A percentile compares a stretch with the other conserved stretches of the same genome.
Evolutionary conservation across 2,113 vertebrate genomes (phyloP).

Genomic region (Notiomystis cincta): DNA sequence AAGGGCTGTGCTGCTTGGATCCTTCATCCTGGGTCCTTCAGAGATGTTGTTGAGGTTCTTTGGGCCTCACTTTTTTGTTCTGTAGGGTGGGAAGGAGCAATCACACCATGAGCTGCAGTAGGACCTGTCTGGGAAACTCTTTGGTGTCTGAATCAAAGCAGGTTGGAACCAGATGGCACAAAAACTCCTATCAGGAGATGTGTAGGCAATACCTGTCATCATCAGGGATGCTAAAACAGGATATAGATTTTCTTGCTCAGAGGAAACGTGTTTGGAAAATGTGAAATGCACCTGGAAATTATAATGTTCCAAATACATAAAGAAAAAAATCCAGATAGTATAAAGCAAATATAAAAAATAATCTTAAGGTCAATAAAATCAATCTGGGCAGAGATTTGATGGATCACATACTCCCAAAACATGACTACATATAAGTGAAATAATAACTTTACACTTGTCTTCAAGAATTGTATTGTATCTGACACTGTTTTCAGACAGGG

Average conservation of each 20-base stretch:
- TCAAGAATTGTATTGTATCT: not conserved
- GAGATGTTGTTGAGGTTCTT: not conserved
- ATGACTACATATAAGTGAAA: not conserved
- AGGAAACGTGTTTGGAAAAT: conserved; percentile 32
- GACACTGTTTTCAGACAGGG: not conserved
- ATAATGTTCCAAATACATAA: conserved; percentile 21
- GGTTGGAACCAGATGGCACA: not conserved
- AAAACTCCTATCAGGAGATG: not conserved
- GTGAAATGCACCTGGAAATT: conserved; percentile 28
- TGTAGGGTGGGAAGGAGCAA: not conserved
- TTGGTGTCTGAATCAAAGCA: not conserved
- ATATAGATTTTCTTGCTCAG: conserved; percentile 13
- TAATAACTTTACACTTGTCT: not conserved
- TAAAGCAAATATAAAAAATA: not conserved
- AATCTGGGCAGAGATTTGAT: conserved; percentile 3
- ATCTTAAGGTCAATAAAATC: not conserved
- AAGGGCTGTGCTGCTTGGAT: not conserved
- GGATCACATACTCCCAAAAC: not conserved
- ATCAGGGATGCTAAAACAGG: not conserved
- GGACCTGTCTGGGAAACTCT: not conserved
- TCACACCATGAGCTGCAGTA: not conserved
- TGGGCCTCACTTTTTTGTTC: not conserved
- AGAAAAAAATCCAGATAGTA: conserved; percentile 22
- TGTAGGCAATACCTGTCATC: not conserved
- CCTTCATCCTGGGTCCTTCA: not conserved